A percentile compares a stretch with the other conserved stretches of the same genome.
These are phyloP conservation scores for Aphodius granarius DNA, from an alignment of 2,888 invertebrate genomes.

Conservation along the genomic window DNA sequence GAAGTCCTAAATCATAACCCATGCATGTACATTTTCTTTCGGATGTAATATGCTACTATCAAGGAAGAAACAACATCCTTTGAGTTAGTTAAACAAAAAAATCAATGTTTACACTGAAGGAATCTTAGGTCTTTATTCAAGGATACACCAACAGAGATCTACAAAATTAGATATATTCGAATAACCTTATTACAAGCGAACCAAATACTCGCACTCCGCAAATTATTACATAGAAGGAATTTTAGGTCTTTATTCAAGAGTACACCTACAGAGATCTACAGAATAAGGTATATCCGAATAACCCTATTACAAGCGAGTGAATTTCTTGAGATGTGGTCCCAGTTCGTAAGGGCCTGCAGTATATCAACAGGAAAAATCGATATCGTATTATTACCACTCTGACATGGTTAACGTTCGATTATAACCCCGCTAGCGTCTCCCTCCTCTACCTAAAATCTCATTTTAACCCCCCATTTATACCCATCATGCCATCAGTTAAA, in stretches of 20 bases:
- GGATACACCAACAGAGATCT: not conserved
- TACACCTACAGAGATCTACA: not conserved
- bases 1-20: no score
- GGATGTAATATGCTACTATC: no score
- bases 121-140: not conserved
- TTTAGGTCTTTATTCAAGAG: not conserved
- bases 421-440: not conserved
- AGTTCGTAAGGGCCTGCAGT: not conserved
- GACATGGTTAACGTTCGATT: not conserved
- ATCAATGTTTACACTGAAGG: no score
- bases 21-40: no score
- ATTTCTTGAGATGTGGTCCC: not conserved
- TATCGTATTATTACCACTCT: not conserved
- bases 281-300: not conserved
- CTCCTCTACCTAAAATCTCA: not conserved
- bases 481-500: not conserved
- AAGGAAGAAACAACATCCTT: no score
- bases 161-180: not conserved
- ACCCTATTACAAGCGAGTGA: not conserved
- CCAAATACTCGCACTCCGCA: not conserved
- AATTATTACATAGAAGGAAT: no score
- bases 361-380: not conserved
- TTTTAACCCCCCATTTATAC: not conserved
- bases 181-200: not conserved
- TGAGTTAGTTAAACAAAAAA: no score